These are phyloP conservation scores for Plebejus argus DNA, from an alignment of 2,888 invertebrate species.

Conservation along the genomic window DNA sequence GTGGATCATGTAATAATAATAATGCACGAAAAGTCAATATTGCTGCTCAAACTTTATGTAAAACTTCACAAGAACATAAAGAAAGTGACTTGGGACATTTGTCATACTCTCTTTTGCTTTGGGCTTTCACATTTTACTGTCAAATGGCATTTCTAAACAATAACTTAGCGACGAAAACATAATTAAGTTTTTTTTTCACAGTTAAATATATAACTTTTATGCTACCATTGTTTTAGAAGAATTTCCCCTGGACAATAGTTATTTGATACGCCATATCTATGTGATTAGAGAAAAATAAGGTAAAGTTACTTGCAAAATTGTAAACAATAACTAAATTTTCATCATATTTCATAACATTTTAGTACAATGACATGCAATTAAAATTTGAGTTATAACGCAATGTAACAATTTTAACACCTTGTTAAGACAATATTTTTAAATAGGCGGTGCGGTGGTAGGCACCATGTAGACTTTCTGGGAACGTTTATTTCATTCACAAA, in stretches of 20 bases:
- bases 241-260: background rate
- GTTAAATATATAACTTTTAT: background rate
- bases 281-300: background rate
- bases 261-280: background rate
- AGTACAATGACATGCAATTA: background rate
- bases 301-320: background rate
- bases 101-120: conserved; percentile 6
- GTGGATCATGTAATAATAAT: background rate
- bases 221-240: background rate
- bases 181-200: background rate
- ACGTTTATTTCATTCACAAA: no score
- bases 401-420: background rate
- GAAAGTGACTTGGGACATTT: conserved; percentile 18
- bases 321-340: background rate
- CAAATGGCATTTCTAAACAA: conserved; percentile 5
- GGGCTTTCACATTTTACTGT: conserved; percentile 5
- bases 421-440: no score
- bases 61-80: background rate
- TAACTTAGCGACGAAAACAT: conserved; percentile 6
- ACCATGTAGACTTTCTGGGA: no score
- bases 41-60: background rate
- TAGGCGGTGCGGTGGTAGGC: no score
- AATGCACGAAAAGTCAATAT: background rate
- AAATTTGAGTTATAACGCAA: background rate
- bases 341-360: background rate